Base-by-base conservation (phyloP, 1,140 invertebrate genomes). In the Grapholita molesta region DNA sequence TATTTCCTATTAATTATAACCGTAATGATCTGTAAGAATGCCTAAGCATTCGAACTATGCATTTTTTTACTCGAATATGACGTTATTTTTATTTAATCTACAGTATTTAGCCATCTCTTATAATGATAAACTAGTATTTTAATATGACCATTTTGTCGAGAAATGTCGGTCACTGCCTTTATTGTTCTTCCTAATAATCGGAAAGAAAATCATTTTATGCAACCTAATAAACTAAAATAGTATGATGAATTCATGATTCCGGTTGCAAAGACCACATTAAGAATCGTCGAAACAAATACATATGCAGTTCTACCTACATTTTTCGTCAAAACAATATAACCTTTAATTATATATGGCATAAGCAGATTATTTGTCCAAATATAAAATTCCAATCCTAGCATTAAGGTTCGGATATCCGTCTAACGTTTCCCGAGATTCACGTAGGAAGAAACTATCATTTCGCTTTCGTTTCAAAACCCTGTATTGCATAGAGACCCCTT, bases 401-500 rank as follows among this genome's bases (percentile, higher is more conserved):
- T 76, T 73, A 73, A 48, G 73, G 78, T 79, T 68, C 76, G 71
- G 75, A 67, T 80, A 75, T 86, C 85, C 82, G 80, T 89, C 81
- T 83, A 80, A 68, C 71, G 73, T 70, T 74, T 75, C 75, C 76
- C 75, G 66, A 70, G 73, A 61, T 12, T 71, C n/a, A 61, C 64
- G 53, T 70, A 77, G 53, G 68, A 70, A 74, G n/a, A 65, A 35
- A 61, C 24, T 78, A 75, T 57, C 53, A 24, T 70, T 76, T 73
- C 70, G 28, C 35, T 78, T 72, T 73, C 48, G 15, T 76, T 67
- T 75, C 7, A 70, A 86, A 78, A 83, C 88, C 88, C 88, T 90
- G 88, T 86, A 86, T 77, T 74, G 71, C 72, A 81, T 90, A 88
- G 85, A 81, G 85, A 80, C 75, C 86, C 88, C 86, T 86, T 90